phyloP scores from a whole-genome alignment of 2,888 invertebrate genomes.

The Nycteola revayana region DNA sequence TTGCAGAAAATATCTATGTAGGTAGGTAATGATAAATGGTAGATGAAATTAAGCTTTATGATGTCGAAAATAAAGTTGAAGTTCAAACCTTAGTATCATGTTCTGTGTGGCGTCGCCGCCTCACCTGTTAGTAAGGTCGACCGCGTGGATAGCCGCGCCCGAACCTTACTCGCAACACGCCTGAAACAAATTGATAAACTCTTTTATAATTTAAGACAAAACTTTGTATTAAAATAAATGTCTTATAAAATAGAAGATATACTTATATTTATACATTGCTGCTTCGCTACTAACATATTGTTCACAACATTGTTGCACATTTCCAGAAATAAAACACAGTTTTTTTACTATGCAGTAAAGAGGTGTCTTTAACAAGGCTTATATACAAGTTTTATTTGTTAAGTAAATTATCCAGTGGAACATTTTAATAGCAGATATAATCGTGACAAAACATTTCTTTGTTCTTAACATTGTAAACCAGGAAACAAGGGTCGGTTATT shows the following conservation, averaged over 20 bases:
- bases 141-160: constrained; percentile 71
- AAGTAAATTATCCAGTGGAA: constrained; percentile 32
- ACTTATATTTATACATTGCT: too few species aligned
- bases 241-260: too few species aligned
- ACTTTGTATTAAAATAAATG: too few species aligned
- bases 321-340: constrained; percentile 46
- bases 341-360: constrained; percentile 55
- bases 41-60: constrained; percentile 26
- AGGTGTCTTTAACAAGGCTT: constrained; percentile 36
- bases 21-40: constrained; percentile 14
- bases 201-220: too few species aligned
- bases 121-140: constrained; percentile 81
- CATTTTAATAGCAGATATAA: constrained; percentile 26
- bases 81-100: constrained; percentile 81
- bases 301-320: constrained; percentile 45
- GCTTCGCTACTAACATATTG: too few species aligned
- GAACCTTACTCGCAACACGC: constrained; percentile 68
- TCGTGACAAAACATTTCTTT: constrained; percentile 35
- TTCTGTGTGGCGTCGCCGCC: constrained; percentile 77
- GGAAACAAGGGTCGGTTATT: constrained; percentile 5
- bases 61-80: constrained; percentile 54
- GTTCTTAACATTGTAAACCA: constrained; percentile 37
- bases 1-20: constrained; percentile 24
- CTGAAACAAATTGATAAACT: constrained; percentile 56
- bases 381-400: constrained; percentile 26